A percentile compares a stretch with the other conserved stretches of the same genome.
Conservation (phyloP, 2,797 vertebrate species). For the Pampus argenteus region DNA sequence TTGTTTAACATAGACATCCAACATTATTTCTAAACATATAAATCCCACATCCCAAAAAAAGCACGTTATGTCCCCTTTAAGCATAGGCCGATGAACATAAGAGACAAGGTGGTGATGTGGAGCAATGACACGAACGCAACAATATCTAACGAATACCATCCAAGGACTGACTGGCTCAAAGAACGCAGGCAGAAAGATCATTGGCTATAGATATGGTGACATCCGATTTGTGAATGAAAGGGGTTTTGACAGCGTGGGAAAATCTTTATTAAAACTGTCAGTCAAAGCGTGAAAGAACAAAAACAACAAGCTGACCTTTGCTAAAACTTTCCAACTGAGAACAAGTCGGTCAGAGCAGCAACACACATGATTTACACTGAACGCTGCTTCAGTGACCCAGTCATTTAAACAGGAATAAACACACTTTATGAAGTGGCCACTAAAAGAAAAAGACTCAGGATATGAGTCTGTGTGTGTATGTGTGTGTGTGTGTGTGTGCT, state of each 20-base stretch:
- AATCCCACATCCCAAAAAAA: no score
- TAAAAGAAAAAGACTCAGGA: neutral
- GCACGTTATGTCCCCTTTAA: no score
- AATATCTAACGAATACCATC: no score
- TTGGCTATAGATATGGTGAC: neutral
- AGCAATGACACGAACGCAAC: neutral
- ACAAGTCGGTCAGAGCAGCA: conserved; percentile 6
- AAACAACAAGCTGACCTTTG: conserved; percentile 6
- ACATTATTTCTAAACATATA: no score
- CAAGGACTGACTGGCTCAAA: neutral
- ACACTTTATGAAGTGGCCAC: conserved; percentile 23
- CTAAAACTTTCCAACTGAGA: conserved; percentile 13
- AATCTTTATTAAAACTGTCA: neutral
- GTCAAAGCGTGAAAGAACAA: conserved; percentile 1
- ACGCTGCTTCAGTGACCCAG: conserved; percentile 44
- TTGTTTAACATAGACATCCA: no score
- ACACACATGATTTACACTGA: conserved; percentile 29
- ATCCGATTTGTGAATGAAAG: neutral
- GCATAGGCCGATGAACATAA: neutral
- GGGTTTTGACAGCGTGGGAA: neutral
- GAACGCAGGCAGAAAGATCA: neutral
- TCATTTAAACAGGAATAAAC: conserved; percentile 52
- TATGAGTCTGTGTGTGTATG: conserved; percentile 6
- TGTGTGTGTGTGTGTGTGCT: conserved; percentile 1
- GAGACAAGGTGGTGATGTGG: neutral